Evolutionary conservation across 2,113 vertebrate genomes (phyloP), one percentile per base, ranked within the genome.

Genomic region (Aramus guarauna): DNA sequence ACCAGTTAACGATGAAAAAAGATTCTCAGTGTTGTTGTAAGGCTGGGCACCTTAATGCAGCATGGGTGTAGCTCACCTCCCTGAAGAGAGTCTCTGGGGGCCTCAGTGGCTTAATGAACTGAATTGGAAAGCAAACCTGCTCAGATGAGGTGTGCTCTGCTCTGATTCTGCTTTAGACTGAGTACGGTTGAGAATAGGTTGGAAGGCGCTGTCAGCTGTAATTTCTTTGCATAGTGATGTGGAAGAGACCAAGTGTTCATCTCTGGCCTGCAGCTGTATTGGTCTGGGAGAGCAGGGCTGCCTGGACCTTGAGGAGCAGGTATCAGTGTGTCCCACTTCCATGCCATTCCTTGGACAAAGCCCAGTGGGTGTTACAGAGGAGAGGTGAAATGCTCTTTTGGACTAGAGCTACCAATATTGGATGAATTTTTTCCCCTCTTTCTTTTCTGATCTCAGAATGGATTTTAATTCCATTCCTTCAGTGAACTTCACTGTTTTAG

Each of bases 391-490:
- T 75, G 43, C 47, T 92, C 32, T 36, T 85, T 82, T 73, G 37
- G 41, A 47, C 34, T 64, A 90, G 45, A 76, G 45, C 47, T 93
- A 43, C 55, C 75, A 50, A 20, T 78, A 80, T 16, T 84, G 60
- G 24, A 78, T 91, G 6, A 75, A 12, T 58, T 56, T 27, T 4
- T 39, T 7, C 8, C 32, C 15, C 15, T 30, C 34, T 84, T 88
- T 68, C 15, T 75, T 77, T 91, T 92, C 45, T 66, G 20, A 27
- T 90, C 45, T 95, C 27, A 66, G 48, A 30, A 75, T 90, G 66
- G 53, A 29, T 53, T 94, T 95, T 82, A 87, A 60, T 95, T 88
- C n/a, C 48, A 73, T 94, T 95, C 58, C 32, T 91, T 69, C 43
- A 52, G 48, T 89, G 41, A 85, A 78, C 26, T 56, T 94, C 73